These are phyloP conservation scores for Ovibos moschatus DNA, from an alignment of 2,113 vertebrate species.

Conservation along the genomic window DNA sequence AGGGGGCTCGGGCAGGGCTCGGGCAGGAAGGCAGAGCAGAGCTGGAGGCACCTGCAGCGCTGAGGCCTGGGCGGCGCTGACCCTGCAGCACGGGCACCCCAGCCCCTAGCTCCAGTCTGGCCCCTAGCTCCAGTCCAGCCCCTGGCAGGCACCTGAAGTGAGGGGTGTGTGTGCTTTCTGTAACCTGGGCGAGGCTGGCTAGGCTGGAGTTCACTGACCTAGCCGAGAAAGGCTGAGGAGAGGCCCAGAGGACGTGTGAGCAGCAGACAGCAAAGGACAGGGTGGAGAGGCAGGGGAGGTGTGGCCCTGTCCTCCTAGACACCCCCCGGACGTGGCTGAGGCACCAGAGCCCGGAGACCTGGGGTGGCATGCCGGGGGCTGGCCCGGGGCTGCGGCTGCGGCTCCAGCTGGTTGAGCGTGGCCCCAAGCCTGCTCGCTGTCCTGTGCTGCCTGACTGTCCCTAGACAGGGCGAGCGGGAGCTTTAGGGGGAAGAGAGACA, in stretches of 20 bases:
- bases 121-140: fast-evolving
- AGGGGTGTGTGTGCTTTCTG: fast-evolving
- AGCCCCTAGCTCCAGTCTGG: too few species aligned
- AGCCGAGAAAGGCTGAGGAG: too few species aligned
- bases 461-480: fast-evolving
- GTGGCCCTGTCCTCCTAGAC: neutral
- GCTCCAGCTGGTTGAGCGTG: fast-evolving
- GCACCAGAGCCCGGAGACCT: neutral
- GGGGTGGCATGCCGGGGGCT: fast-evolving
- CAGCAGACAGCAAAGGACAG: too few species aligned
- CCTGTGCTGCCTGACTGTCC: fast-evolving
- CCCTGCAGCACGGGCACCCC: fast-evolving
- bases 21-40: fast-evolving
- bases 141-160: fast-evolving
- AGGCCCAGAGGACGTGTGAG: too few species aligned
- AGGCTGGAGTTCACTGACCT: too few species aligned
- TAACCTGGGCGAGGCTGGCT: neutral
- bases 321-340: neutral
- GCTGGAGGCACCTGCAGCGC: neutral
- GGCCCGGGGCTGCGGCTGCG: neutral
- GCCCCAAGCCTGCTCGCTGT: fast-evolving
- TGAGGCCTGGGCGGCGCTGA: fast-evolving
- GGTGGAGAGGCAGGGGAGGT: too few species aligned
- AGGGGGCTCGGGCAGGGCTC: fast-evolving
- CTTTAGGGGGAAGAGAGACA: fast-evolving